Conservation (phyloP, 2,888 invertebrate species). For the Brachyptera putata region DNA sequence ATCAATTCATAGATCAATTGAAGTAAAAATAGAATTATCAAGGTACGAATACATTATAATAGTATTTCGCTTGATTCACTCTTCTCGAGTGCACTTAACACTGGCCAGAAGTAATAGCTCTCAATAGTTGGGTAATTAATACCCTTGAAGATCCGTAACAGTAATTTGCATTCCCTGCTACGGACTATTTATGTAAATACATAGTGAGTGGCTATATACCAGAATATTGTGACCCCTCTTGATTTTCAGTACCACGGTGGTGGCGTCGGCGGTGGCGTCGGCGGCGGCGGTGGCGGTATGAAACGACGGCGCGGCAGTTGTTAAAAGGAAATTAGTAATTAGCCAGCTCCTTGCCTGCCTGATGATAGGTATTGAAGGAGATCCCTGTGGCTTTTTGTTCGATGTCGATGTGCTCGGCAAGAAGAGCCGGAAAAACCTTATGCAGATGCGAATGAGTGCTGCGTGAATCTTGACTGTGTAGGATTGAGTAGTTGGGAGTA, state of each 20-base stretch:
- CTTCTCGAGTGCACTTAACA: no score
- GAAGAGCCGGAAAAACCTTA: neutral
- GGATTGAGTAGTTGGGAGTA: no score
- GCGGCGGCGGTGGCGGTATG: neutral
- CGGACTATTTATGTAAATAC: neutral
- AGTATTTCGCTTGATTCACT: no score
- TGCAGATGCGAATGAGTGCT: neutral
- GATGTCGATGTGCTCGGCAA: neutral
- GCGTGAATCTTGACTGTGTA: no score
- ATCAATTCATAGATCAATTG: no score
- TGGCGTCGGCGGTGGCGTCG: neutral
- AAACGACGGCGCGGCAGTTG: slow-evolving; percentile 14
- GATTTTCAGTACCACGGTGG: neutral
- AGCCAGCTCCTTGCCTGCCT: no score
- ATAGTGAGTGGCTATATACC: slow-evolving; percentile 37
- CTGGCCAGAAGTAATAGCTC: neutral
- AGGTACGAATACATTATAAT: no score
- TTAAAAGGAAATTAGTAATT: neutral
- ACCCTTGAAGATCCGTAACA: neutral
- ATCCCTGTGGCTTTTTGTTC: neutral
- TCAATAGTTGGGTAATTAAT: slow-evolving; percentile 1
- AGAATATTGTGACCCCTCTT: slow-evolving; percentile 24
- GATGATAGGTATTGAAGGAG: slow-evolving; percentile 1
- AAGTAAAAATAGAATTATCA: no score
- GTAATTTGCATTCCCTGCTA: neutral